A percentile compares a stretch with the other conserved stretches of the same genome.
Evolutionary conservation across 1,140 invertebrate species (phyloP).

Genomic region (Eufriesea mexicana): DNA sequence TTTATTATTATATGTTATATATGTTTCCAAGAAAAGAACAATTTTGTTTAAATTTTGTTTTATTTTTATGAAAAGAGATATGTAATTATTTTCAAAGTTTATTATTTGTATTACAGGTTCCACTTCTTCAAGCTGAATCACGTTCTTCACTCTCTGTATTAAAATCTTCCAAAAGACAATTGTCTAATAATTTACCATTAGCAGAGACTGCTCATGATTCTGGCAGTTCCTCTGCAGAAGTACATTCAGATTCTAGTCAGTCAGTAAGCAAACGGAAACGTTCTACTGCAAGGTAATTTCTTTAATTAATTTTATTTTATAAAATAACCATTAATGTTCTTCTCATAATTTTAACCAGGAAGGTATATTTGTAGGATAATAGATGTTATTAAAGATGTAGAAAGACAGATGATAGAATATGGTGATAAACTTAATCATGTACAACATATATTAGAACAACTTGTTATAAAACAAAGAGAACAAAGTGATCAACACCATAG

Average conservation of each 20-base stretch:
- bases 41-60: neutral
- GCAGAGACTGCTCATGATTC: constrained; percentile 78
- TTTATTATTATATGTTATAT: no score
- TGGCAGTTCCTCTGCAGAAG: constrained; percentile 82
- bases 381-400: constrained; percentile 76
- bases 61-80: neutral
- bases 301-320: neutral
- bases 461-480: constrained; percentile 76
- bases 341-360: constrained; percentile 4
- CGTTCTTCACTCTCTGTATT: constrained; percentile 81
- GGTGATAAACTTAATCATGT: constrained; percentile 79
- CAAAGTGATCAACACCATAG: constrained; percentile 74
- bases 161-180: constrained; percentile 80
- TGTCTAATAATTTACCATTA: constrained; percentile 79
- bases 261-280: constrained; percentile 79
- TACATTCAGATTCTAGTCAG: constrained; percentile 82
- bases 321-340: neutral
- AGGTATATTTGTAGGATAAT: constrained; percentile 71
- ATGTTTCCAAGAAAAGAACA: no score
- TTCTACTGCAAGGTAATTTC: constrained; percentile 71
- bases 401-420: constrained; percentile 76
- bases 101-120: constrained; percentile 71
- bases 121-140: constrained; percentile 80
- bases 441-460: constrained; percentile 78
- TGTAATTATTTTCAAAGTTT: neutral